Conservation (phyloP, 2,797 vertebrate genomes). For the Acanthopagrus latus region DNA sequence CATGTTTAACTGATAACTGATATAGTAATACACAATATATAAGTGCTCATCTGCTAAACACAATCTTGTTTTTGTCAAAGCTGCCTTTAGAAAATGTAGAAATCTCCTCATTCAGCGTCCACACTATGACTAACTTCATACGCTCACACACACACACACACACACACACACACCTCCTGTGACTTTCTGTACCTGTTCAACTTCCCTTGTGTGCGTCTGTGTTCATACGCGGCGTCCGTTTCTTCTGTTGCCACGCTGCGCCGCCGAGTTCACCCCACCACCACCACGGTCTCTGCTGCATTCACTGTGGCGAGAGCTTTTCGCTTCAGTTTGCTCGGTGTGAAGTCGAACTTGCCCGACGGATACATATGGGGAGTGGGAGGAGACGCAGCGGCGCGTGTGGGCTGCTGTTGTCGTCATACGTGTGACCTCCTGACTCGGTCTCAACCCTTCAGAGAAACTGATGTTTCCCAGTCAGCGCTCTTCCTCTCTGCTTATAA, state of each 20-base stretch:
- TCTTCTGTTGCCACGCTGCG: slow-evolving; percentile 1
- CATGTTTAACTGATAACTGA: neutral
- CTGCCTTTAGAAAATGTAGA: neutral
- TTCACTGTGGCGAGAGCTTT: slow-evolving; percentile 3
- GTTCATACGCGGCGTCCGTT: neutral
- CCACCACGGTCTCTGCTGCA: slow-evolving; percentile 21
- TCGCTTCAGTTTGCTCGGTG: slow-evolving; percentile 12
- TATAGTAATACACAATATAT: neutral
- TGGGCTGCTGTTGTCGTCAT: slow-evolving; percentile 31
- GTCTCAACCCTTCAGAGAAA: slow-evolving; percentile 6
- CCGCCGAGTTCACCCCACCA: slow-evolving; percentile 20
- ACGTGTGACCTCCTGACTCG: slow-evolving; percentile 24
- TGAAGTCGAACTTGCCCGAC: slow-evolving; percentile 16
- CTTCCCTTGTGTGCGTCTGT: neutral
- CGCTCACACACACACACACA: neutral
- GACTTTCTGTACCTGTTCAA: neutral
- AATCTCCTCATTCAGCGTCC: neutral
- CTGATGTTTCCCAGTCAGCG: neutral
- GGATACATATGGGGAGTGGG: slow-evolving; percentile 22
- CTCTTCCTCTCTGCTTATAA: slow-evolving; percentile 10
- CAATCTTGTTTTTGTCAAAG: neutral
- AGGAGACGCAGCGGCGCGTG: slow-evolving; percentile 21
- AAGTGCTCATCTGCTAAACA: neutral
- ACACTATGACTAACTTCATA: neutral
- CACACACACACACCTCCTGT: neutral